phyloP scores from a whole-genome alignment of 2,797 vertebrate species.

The Pantherophis vulpinus region DNA sequence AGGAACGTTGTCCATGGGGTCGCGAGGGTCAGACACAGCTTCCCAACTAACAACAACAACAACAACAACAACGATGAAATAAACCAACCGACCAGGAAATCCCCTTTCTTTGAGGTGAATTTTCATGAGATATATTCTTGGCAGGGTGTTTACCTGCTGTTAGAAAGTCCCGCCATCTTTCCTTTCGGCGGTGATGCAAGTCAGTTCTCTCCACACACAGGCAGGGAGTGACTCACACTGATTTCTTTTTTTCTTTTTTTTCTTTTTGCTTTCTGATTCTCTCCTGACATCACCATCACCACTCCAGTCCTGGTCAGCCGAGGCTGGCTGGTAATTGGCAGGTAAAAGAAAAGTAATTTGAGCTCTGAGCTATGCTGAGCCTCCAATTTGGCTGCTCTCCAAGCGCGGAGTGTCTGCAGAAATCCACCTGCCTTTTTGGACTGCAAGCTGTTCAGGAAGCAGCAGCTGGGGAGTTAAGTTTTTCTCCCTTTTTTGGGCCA shows the following conservation, averaged over 20 bases:
- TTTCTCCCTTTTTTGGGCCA: not conserved
- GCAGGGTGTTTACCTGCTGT: not conserved
- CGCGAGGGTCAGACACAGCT: too few relatives aligned
- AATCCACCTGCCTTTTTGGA: constrained; percentile 65
- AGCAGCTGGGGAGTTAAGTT: not conserved
- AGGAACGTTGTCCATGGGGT: too few relatives aligned
- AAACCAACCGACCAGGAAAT: not conserved
- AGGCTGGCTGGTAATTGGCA: constrained; percentile 70
- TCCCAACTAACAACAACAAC: too few relatives aligned
- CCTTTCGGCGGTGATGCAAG: not conserved
- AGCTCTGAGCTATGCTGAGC: constrained; percentile 63
- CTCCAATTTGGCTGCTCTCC: constrained; percentile 45
- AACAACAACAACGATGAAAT: not conserved
- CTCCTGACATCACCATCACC: constrained; percentile 63
- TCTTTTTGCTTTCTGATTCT: constrained; percentile 18
- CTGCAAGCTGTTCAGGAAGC: not conserved
- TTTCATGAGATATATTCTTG: not conserved
- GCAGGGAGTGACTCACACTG: constrained; percentile 38
- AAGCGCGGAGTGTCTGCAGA: constrained; percentile 49
- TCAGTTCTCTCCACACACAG: not conserved
- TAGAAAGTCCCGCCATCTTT: not conserved
- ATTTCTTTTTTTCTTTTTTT: not conserved
- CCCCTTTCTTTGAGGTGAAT: not conserved
- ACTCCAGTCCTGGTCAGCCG: constrained; percentile 61
- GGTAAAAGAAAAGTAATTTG: constrained; percentile 73